These are phyloP conservation scores for Myrmecobius fasciatus DNA, from an alignment of 2,113 vertebrate species.

Conservation along the genomic window DNA sequence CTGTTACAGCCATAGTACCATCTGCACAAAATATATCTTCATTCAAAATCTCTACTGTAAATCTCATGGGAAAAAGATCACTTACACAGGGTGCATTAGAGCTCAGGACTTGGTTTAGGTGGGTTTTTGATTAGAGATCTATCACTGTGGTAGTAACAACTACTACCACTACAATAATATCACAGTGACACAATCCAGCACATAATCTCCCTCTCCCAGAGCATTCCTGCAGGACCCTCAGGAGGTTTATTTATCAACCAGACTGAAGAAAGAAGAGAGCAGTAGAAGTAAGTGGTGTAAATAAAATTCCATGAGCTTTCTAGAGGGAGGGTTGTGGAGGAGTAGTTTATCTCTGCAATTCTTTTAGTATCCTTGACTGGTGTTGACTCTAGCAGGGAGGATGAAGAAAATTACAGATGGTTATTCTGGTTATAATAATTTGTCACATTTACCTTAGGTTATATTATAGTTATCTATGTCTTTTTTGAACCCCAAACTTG, in stretches of 20 bases:
- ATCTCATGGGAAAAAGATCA: background rate
- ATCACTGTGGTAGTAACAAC: background rate
- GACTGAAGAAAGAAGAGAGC: background rate
- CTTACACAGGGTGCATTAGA: background rate
- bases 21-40: background rate
- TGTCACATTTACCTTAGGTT: background rate
- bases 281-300: background rate
- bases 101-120: background rate
- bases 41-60: background rate
- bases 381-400: background rate
- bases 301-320: background rate
- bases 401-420: background rate
- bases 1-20: background rate
- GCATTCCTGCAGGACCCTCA: background rate
- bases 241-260: background rate
- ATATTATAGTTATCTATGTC: background rate
- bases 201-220: background rate
- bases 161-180: background rate
- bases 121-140: background rate
- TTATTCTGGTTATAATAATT: background rate
- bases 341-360: background rate
- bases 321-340: background rate
- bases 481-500: too few species aligned
- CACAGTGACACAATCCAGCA: background rate
- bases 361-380: background rate